Evolutionary conservation across 2,888 invertebrate species (phyloP).

Genomic region (Zonitis immaculata): DNA sequence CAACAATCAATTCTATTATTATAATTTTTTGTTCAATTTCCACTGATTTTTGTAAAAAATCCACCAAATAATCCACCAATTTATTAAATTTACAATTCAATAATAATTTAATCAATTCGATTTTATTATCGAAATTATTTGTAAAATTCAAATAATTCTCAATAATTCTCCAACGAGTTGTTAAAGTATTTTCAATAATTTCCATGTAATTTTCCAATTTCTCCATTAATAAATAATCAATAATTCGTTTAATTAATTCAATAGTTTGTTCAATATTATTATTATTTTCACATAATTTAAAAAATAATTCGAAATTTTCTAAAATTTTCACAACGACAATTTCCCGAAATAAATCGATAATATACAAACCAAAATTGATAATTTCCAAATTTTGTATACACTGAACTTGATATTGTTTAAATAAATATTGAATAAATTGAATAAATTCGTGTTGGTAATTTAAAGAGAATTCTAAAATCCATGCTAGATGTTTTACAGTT

Average conservation of each 20-base stretch:
- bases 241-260: constrained; percentile 17
- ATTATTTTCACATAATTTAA: constrained; percentile 8
- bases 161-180: constrained; percentile 30
- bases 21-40: constrained; percentile 22
- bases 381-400: constrained; percentile 26
- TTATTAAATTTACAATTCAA: constrained; percentile 14
- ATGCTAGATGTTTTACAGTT: constrained; percentile 21
- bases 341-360: constrained; percentile 35
- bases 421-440: constrained; percentile 28
- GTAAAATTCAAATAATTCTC: constrained; percentile 27
- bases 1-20: constrained; percentile 28
- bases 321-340: constrained; percentile 30
- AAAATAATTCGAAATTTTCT: constrained; percentile 30
- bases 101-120: constrained; percentile 30
- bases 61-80: constrained; percentile 13
- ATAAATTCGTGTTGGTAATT: constrained; percentile 25
- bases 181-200: constrained; percentile 19
- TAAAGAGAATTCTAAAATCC: constrained; percentile 32
- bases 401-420: constrained; percentile 24
- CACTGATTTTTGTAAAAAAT: constrained; percentile 5
- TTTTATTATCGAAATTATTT: constrained; percentile 21
- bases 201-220: constrained; percentile 14
- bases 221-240: constrained; percentile 19
- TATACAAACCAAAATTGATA: constrained; percentile 32
- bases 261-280: constrained; percentile 13